These are phyloP conservation scores for Yponomeuta evonymella DNA, from an alignment of 2,888 invertebrate genomes.

Conservation along the genomic window DNA sequence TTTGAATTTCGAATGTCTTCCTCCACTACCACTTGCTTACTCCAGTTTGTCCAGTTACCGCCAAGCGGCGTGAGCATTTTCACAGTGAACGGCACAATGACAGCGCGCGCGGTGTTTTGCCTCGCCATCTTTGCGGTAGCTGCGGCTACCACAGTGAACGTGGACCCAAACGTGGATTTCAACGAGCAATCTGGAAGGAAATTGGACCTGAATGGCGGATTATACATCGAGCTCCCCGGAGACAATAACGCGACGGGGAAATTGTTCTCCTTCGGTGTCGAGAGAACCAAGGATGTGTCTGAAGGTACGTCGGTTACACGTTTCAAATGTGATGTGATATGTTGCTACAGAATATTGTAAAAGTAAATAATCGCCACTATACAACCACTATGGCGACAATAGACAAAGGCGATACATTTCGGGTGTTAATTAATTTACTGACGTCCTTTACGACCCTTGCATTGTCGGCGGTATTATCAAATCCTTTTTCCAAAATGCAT, in stretches of 20 bases:
- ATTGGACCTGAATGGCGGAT: slow-evolving; percentile 53
- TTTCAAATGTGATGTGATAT: too few relatives aligned
- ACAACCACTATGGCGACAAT: too few relatives aligned
- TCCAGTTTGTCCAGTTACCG: slow-evolving; percentile 9
- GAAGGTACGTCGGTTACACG: slow-evolving; percentile 37
- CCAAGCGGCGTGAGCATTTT: neutral
- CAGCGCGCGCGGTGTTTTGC: slow-evolving; percentile 5
- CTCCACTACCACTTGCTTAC: neutral
- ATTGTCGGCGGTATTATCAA: too few relatives aligned
- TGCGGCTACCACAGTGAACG: neutral
- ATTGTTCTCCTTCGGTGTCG: slow-evolving; percentile 53
- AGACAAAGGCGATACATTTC: too few relatives aligned
- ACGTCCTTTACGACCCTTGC: too few relatives aligned
- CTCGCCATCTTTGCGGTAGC: neutral
- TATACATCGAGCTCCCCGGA: slow-evolving; percentile 47
- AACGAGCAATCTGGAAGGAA: slow-evolving; percentile 30
- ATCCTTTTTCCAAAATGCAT: too few relatives aligned
- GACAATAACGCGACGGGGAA: slow-evolving; percentile 34
- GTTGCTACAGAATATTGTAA: too few relatives aligned
- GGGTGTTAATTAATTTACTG: too few relatives aligned
- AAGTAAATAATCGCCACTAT: too few relatives aligned
- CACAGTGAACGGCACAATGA: slow-evolving; percentile 10
- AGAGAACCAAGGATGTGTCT: slow-evolving; percentile 35
- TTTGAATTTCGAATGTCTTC: slow-evolving; percentile 3
- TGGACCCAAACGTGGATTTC: neutral